These are phyloP conservation scores for Hyperopisus bebe DNA, from an alignment of 2,113 vertebrate species.

Conservation along the genomic window DNA sequence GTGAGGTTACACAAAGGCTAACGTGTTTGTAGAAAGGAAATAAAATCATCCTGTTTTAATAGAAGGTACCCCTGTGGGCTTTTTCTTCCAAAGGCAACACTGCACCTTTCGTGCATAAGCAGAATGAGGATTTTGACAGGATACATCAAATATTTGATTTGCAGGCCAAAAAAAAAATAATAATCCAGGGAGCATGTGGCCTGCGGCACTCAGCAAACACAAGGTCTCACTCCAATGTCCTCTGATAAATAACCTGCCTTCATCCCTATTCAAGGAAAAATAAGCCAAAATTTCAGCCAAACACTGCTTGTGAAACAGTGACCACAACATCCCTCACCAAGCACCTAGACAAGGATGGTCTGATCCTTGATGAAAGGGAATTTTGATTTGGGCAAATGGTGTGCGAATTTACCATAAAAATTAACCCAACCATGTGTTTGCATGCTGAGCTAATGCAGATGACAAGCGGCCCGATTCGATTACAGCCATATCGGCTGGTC, in stretches of 20 bases:
- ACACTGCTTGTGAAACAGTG: not conserved
- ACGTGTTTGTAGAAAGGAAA: not conserved
- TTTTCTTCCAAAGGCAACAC: not conserved
- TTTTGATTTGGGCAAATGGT: not conserved
- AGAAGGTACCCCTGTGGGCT: not conserved
- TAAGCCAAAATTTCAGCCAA: not conserved
- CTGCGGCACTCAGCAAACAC: not conserved
- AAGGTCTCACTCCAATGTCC: not conserved
- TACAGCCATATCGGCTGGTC: not conserved
- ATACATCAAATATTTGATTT: not conserved
- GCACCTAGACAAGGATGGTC: not conserved
- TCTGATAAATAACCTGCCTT: not conserved
- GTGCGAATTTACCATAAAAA: not conserved
- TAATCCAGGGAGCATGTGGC: not conserved
- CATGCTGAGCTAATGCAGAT: not conserved
- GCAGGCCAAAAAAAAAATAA: not conserved
- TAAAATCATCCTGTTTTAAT: not conserved
- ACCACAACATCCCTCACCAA: not conserved
- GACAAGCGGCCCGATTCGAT: not conserved
- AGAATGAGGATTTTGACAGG: not conserved
- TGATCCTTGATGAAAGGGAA: not conserved
- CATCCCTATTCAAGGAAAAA: not conserved
- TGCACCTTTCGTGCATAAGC: not conserved
- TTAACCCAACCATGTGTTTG: not conserved
- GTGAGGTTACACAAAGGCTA: not conserved